Base-by-base conservation (phyloP, 2,113 vertebrate species). In the Sander lucioperca region DNA sequence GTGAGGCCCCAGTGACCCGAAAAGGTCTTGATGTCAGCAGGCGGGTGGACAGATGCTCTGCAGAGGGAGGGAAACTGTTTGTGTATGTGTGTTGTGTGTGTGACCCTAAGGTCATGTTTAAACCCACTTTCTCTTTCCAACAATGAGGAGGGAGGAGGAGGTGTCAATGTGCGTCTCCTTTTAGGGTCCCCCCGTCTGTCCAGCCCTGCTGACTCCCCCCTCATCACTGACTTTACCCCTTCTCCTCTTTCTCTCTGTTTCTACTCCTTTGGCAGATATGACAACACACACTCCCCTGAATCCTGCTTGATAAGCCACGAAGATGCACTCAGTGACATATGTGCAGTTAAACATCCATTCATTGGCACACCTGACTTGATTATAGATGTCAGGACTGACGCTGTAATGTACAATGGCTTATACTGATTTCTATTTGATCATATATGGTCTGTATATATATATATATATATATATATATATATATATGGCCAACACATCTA, bases 41-140 rank as follows among this genome's bases (percentile, higher is more conserved):
- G 84, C 90, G 62, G 88, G 78, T 74, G 78, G 91, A 94, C 95
- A 95, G 95, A 95, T 95, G 95, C 94, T 95, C 85, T 27, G 89
- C 67, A 80, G 80, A 76, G 82, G 66, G 78, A 85, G 27, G 58
- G 16, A 64, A 57, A 71, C 50, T n/a, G 67, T 45, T 39, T 67
- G 82, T 77, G 83, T 63, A 68, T 78, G 77, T 86, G 36, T 84
- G 57, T 53, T 71, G 53, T 62, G 54, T 47, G 63, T 81, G 68
- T 76, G 64, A 91, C 92, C 94, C 86, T 48, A 45, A 48, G 88
- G 93, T 93, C 91, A 89, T 61, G 74, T 79, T 87, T 85, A 89
- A 91, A 89, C 78, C 90, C 86, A 86, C 85, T 90, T 88, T 86
- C 77, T 83, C 61, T 82, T 75, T 73, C 9, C 68, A 83, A 91